Conservation (phyloP, 2,797 vertebrate genomes). For the Crenichthys baileyi region DNA sequence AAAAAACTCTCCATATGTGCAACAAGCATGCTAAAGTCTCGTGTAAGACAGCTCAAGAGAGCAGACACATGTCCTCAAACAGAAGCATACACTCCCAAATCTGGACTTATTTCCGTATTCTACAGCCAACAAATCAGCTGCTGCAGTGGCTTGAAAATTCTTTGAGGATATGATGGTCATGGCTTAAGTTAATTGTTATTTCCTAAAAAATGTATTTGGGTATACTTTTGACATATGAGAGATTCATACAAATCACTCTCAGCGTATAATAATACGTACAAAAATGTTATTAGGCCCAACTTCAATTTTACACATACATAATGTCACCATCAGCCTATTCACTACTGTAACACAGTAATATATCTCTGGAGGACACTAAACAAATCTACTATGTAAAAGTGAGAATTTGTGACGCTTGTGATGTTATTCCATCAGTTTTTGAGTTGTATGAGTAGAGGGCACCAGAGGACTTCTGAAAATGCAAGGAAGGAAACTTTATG, state of each 20-base stretch:
- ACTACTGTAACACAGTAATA: background rate
- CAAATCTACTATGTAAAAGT: background rate
- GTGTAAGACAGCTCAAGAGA: slow-evolving; percentile 24
- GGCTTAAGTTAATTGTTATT: background rate
- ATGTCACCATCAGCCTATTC: background rate
- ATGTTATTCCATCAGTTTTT: slow-evolving; percentile 6
- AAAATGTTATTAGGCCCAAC: background rate
- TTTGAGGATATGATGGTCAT: background rate
- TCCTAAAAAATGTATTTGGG: background rate
- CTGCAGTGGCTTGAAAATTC: slow-evolving; percentile 5
- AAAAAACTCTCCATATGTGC: slow-evolving; percentile 16
- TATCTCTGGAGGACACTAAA: background rate
- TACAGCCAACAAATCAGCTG: slow-evolving; percentile 3
- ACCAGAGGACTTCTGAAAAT: slow-evolving; percentile 40
- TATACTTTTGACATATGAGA: background rate
- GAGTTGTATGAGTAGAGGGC: slow-evolving; percentile 18
- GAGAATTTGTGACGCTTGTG: slow-evolving; percentile 25
- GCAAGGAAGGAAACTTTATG: slow-evolving; percentile 18
- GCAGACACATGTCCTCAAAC: slow-evolving; percentile 47
- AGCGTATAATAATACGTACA: background rate
- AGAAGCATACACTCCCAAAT: slow-evolving; percentile 12
- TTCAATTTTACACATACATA: background rate
- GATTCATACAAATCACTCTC: background rate
- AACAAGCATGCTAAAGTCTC: slow-evolving; percentile 21
- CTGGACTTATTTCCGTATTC: slow-evolving; percentile 24